phyloP scores from a whole-genome alignment of 2,888 invertebrate species.

The Hirtodrosophila alboralis region DNA sequence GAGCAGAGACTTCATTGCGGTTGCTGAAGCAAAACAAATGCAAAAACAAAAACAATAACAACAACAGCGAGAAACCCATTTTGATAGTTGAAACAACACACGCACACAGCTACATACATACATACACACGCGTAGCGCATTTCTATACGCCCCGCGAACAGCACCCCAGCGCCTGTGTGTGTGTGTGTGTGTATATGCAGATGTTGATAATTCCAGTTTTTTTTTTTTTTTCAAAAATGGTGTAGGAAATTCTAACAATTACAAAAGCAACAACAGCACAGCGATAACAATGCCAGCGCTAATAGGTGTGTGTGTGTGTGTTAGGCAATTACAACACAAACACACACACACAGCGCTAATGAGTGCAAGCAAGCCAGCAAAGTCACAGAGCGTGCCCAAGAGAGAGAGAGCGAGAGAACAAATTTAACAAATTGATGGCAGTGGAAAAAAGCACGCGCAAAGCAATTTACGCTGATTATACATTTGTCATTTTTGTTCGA shows the following conservation, averaged over 20 bases:
- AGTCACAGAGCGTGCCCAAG: slow-evolving; percentile 23
- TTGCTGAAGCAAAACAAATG: neutral
- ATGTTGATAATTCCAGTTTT: slow-evolving; percentile 52
- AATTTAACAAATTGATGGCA: slow-evolving; percentile 41
- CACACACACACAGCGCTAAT: slow-evolving; percentile 23
- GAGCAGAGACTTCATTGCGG: slow-evolving; percentile 34
- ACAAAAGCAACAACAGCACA: slow-evolving; percentile 45
- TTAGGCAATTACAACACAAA: slow-evolving; percentile 40
- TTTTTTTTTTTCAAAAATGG: slow-evolving; percentile 60
- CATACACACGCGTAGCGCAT: slow-evolving; percentile 23
- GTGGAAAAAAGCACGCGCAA: slow-evolving; percentile 68
- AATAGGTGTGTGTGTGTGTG: slow-evolving; percentile 36
- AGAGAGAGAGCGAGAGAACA: slow-evolving; percentile 28
- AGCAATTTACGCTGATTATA: slow-evolving; percentile 72
- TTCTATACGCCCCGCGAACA: slow-evolving; percentile 38
- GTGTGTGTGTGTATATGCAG: slow-evolving; percentile 39
- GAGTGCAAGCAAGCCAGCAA: slow-evolving; percentile 38
- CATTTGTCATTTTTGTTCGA: slow-evolving; percentile 73
- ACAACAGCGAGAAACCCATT: slow-evolving; percentile 44
- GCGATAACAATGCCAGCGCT: slow-evolving; percentile 39
- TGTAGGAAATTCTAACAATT: slow-evolving; percentile 63
- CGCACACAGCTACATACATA: slow-evolving; percentile 8
- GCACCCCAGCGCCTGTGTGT: slow-evolving; percentile 34
- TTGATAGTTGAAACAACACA: slow-evolving; percentile 49
- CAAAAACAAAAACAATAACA: slow-evolving; percentile 26